Conservation (phyloP, 2,888 invertebrate species). For the Cephonodes hylas region DNA sequence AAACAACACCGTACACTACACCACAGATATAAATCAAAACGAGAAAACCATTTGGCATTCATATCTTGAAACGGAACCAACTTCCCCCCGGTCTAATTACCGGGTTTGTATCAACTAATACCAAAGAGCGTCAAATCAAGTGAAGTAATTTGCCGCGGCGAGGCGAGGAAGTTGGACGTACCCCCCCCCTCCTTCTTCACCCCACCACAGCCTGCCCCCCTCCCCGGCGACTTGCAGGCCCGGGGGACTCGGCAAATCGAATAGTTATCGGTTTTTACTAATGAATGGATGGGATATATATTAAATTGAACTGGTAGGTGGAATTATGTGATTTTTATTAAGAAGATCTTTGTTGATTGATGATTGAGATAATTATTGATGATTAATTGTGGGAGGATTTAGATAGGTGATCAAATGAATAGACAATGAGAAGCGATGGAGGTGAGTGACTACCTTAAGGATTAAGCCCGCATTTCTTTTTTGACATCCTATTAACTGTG, state of each 20-base stretch:
- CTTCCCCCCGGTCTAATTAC: not conserved
- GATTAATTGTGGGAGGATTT: not conserved
- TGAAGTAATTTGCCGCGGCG: not conserved
- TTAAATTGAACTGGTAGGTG: not conserved
- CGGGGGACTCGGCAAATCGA: not conserved
- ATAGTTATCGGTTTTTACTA: constrained; percentile 2
- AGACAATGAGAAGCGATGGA: no score
- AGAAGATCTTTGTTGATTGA: not conserved
- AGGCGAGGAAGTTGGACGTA: not conserved
- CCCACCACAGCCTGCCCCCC: not conserved
- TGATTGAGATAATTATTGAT: not conserved
- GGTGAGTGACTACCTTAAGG: no score
- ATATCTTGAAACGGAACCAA: not conserved
- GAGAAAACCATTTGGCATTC: not conserved
- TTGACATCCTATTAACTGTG: no score
- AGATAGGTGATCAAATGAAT: no score
- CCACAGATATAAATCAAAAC: not conserved
- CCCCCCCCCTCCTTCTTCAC: not conserved
- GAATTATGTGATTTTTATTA: not conserved
- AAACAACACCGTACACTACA: not conserved
- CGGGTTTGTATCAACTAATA: not conserved
- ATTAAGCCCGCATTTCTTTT: no score
- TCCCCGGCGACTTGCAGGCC: not conserved
- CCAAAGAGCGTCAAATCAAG: not conserved
- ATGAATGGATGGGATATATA: constrained; percentile 6